These are phyloP conservation scores for Salvelinus alpinus DNA, from an alignment of 2,113 vertebrate species.

Conservation along the genomic window DNA sequence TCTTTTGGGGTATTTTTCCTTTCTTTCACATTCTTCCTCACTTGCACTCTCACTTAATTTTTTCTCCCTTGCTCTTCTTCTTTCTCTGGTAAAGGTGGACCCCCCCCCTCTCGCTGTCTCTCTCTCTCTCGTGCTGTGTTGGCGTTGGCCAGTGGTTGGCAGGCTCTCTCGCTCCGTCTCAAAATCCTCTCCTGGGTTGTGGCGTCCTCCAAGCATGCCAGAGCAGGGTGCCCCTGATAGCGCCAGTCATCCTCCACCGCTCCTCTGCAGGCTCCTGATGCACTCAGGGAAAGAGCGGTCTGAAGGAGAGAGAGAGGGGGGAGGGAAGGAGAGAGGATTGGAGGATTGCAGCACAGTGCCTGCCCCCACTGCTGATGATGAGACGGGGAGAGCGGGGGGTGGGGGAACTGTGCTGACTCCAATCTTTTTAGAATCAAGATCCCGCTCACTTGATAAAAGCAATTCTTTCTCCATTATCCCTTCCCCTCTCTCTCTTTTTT, in stretches of 20 bases:
- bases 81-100: not conserved
- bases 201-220: constrained; percentile 15
- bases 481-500: constrained; percentile 12
- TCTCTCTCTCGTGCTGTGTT: constrained; percentile 6
- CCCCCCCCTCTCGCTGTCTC: not conserved
- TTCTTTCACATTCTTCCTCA: not conserved
- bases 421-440: constrained; percentile 52
- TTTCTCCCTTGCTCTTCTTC: not conserved
- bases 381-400: constrained; percentile 33
- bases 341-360: constrained; percentile 65
- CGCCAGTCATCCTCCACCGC: not conserved
- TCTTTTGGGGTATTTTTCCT: constrained; percentile 2
- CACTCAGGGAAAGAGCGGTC: constrained; percentile 10
- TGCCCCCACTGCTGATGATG: constrained; percentile 62
- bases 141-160: not conserved
- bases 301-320: constrained; percentile 10
- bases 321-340: constrained; percentile 6
- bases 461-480: constrained; percentile 16
- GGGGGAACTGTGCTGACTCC: constrained; percentile 44
- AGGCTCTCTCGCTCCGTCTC: not conserved
- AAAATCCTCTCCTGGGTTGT: constrained; percentile 18
- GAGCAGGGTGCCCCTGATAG: constrained; percentile 28
- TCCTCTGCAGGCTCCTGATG: constrained; percentile 51
- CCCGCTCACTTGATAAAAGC: constrained; percentile 31
- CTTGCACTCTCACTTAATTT: not conserved